Conservation (phyloP, 2,888 invertebrate genomes). For the Psylliodes chrysocephalus region DNA sequence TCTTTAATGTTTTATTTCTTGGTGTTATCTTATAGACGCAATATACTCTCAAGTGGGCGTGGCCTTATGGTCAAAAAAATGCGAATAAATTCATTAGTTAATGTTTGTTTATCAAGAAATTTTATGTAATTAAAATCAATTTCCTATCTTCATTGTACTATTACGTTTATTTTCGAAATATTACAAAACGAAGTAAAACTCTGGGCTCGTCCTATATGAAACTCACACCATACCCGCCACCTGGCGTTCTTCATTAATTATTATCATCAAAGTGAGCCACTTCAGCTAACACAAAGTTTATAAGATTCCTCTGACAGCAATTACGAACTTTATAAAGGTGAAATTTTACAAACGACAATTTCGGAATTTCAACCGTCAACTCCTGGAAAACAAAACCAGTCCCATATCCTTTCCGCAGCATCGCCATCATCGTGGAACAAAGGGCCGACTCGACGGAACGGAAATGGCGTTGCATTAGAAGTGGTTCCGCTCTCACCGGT, state of each 20-base stretch:
- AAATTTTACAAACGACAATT: not conserved
- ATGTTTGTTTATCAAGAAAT: too few species aligned
- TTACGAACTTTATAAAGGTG: not conserved
- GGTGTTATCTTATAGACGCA: too few species aligned
- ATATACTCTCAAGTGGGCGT: too few species aligned
- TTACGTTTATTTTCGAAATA: too few species aligned
- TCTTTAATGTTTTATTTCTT: too few species aligned
- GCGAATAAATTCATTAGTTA: too few species aligned
- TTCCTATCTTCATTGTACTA: too few species aligned
- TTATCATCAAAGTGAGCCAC: not conserved
- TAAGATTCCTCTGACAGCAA: not conserved
- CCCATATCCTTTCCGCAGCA: constrained; percentile 6
- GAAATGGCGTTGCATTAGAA: constrained; percentile 57
- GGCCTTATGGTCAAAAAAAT: too few species aligned
- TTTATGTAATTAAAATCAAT: too few species aligned
- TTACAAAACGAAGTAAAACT: too few species aligned
- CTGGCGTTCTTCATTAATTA: not conserved
- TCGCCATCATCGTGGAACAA: constrained; percentile 52
- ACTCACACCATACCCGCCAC: not conserved
- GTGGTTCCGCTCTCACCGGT: constrained; percentile 55
- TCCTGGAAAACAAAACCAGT: not conserved
- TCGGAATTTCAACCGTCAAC: not conserved
- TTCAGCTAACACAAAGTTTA: not conserved
- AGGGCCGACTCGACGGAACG: constrained; percentile 51
- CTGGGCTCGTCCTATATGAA: too few species aligned